Evolutionary conservation across 2,888 invertebrate species (phyloP), one percentile per base, ranked within the genome.

Genomic region (Tipula confusa): DNA sequence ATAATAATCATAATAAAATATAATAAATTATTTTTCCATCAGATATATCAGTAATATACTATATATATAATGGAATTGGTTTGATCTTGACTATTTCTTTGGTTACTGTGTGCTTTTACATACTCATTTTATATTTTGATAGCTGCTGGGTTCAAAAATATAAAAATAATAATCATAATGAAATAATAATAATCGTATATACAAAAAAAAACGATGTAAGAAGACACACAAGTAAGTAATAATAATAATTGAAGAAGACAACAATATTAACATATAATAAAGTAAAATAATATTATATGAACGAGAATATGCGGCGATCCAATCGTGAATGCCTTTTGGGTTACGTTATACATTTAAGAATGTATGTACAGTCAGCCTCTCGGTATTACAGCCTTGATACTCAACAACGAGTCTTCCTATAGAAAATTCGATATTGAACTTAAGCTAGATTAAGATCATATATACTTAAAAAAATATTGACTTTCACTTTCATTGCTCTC

Each of bases 1-100:
- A 64, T 64, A 64, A 64, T 64, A 64, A 64, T 64, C 64, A 64
- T 64, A 64, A 64, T 64, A 64, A 64, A 64, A 64, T 64, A 64
- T 64, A 24, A 64, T 64, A 64, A 64, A 64, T 64, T 24, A 64
- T 64, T 64, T 64, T 64, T 64, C 24, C 64, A 64, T 64, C 64
- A 64, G 64, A 64, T 64, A 64, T 24, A 24, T 64, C 64, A 64
- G 64, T 64, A 64, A 18, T 43, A 43, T n/a, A n/a, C n/a, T 33
- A 1, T 9, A 33, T 33, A 33, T 24, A 64, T 64, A 64, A 64
- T 64, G 64, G 64, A 18, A 24, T 64, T 64, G 64, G 18, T 64
- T 64, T 64, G 64, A 64, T 64, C 64, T 64, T 64, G 64, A 64
- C 64, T 64, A 64, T 64, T 64, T 24, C 64, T 64, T 64, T 3